Percentiles rank a stretch among this genome's conserved stretches.
These are phyloP conservation scores for Lasioglossum malachurum DNA, from an alignment of 2,888 invertebrate genomes.

Conservation along the genomic window DNA sequence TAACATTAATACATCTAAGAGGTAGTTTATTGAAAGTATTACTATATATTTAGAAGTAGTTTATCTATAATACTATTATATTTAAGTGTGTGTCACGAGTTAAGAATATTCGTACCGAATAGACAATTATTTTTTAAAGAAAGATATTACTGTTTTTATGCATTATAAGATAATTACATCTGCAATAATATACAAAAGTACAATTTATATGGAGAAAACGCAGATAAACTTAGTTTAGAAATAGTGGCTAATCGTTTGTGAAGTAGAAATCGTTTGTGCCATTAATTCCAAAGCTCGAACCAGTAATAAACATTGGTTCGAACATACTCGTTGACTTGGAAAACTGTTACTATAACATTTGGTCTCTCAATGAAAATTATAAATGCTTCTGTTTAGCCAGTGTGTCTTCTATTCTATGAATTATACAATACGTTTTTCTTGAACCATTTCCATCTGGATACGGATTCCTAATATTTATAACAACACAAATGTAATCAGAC, in stretches of 20 bases:
- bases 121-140: neutral
- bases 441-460: conserved; percentile 37
- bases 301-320: conserved; percentile 28
- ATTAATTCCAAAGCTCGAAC: conserved; percentile 50
- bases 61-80: neutral
- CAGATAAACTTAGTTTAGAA: neutral
- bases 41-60: neutral
- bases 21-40: neutral
- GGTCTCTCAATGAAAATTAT: conserved; percentile 8
- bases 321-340: conserved; percentile 13
- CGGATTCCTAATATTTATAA: conserved; percentile 59
- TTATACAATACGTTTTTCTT: conserved; percentile 44
- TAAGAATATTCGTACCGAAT: neutral
- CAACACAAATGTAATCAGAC: conserved; percentile 59
- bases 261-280: conserved; percentile 25
- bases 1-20: conserved; percentile 2
- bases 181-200: neutral
- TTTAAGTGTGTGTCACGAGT: neutral
- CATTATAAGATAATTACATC: neutral
- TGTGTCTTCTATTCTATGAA: conserved; percentile 50
- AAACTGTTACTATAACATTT: conserved; percentile 13
- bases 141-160: neutral
- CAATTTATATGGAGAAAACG: neutral
- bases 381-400: conserved; percentile 40
- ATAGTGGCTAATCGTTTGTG: neutral